Evolutionary conservation across 2,888 invertebrate genomes (phyloP).

Genomic region (Psylliodes chrysocephalus): DNA sequence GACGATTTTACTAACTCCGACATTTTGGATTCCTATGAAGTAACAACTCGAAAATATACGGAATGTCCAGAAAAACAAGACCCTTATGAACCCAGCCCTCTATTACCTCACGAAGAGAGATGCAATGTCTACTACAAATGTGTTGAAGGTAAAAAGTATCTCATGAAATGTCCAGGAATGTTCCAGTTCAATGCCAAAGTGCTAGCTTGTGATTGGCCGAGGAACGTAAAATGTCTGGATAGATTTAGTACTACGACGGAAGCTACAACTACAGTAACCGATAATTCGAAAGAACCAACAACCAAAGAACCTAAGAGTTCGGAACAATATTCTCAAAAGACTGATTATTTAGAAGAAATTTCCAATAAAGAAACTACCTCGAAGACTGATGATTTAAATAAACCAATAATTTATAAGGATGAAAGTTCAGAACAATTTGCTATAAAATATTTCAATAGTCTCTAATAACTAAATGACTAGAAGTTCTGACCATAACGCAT

Average conservation of each 20-base stretch:
- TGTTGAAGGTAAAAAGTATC: slow-evolving; percentile 43
- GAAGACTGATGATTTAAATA: no score
- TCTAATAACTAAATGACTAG: no score
- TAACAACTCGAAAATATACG: neutral
- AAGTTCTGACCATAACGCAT: no score
- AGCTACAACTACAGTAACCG: neutral
- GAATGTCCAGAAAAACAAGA: slow-evolving; percentile 32
- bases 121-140: slow-evolving; percentile 49
- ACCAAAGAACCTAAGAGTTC: neutral
- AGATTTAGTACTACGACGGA: slow-evolving; percentile 15
- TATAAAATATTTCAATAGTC: no score
- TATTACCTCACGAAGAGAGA: slow-evolving; percentile 46
- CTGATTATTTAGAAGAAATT: no score
- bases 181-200: slow-evolving; percentile 48
- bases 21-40: neutral
- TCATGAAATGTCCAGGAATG: slow-evolving; percentile 46
- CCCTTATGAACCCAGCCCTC: slow-evolving; percentile 18
- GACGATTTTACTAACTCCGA: neutral
- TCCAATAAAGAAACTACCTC: no score
- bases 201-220: slow-evolving; percentile 46
- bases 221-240: slow-evolving; percentile 34
- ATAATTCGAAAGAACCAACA: neutral
- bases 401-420: no score
- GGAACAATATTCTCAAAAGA: neutral
- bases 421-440: no score